Evolutionary conservation across 2,888 invertebrate species (phyloP), one percentile per base, ranked within the genome.

Genomic region (Trachelus iudaicus): DNA sequence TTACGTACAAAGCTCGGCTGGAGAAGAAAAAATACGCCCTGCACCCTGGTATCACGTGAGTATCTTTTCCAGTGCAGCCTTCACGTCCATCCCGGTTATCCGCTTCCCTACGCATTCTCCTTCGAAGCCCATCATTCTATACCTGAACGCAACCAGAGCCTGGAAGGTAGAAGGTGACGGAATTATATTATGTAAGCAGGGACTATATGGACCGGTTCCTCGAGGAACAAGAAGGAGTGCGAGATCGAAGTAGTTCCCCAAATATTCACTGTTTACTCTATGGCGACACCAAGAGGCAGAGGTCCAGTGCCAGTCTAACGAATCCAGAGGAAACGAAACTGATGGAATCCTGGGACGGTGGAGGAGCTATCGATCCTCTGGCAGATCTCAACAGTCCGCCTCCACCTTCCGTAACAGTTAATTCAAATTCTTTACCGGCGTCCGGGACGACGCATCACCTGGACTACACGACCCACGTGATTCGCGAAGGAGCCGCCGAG

Each of bases 131-230:
- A 56, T 71, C 71, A 71, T 33, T 15, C 34, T 71, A 31, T 31
- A 77, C 76, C 56, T 56, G 56, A 56, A 56, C 56, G 23, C 56
- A 56, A 56, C 23, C 56, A 56, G 56, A 56, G 56, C 23, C 23
- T 56, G 56, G 23, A 56, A 56, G 56, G 23, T 56, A 9, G 56
- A 56, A 56, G 56, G 23, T 56, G 56, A 56, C 56, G 56, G 56
- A 56, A 56, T 56, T 56, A 23, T 56, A 75, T 77, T 68, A 78
- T 81, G 85, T 85, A 89, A 87, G 87, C 91, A 94, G 94, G 79
- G 98, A 98, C 92, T 97, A 97, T 90, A 97, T 98, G 97, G 98
- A 98, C 89, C 94, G 97, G 85, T 98, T 98, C 92, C 93, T 98
- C 86, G 97, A 97, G 89, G 97, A 98, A 89, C 97, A 97, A 90